Evolutionary conservation across 2,888 invertebrate species (phyloP).

Genomic region (Phortica okadai): DNA sequence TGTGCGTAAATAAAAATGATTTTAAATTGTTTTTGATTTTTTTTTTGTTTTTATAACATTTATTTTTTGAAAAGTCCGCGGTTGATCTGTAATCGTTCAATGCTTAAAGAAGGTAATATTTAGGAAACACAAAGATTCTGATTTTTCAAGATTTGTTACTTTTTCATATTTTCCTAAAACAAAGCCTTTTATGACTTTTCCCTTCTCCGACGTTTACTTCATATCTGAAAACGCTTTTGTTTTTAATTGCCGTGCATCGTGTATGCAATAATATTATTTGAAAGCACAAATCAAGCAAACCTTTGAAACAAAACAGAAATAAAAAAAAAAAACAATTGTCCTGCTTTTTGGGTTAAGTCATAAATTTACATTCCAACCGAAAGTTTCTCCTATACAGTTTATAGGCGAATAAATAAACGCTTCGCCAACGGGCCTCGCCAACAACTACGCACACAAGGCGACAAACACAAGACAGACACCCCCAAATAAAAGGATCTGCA

Average conservation of each 20-base stretch:
- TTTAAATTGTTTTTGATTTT: neutral
- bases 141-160: too few relatives aligned
- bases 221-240: too few relatives aligned
- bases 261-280: conserved; percentile 70
- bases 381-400: conserved; percentile 43
- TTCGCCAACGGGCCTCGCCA: conserved; percentile 39
- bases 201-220: too few relatives aligned
- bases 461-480: neutral
- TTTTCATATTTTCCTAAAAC: neutral
- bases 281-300: conserved; percentile 70
- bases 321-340: conserved; percentile 43
- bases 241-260: conserved; percentile 20
- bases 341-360: conserved; percentile 71
- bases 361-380: conserved; percentile 71
- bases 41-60: neutral
- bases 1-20: neutral
- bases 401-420: conserved; percentile 65
- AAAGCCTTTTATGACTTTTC: too few relatives aligned
- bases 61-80: neutral
- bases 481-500: neutral
- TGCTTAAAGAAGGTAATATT: too few relatives aligned
- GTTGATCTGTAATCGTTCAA: too few relatives aligned
- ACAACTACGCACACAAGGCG: neutral
- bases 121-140: too few relatives aligned
- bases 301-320: conserved; percentile 62